Evolutionary conservation across 2,888 invertebrate genomes (phyloP), one percentile per base, ranked within the genome.

Genomic region (Apantesis nais): DNA sequence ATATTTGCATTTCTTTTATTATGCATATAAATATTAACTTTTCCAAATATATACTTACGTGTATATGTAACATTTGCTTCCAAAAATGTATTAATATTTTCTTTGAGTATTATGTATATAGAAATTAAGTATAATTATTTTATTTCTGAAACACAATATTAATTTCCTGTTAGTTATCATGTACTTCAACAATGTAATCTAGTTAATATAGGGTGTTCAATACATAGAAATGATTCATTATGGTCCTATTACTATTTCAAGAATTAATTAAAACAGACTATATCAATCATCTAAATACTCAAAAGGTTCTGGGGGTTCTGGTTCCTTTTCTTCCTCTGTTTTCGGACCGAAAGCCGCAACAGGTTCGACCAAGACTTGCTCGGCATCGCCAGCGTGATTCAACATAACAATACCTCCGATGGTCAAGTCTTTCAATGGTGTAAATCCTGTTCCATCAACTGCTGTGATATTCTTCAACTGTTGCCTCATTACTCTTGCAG

Each of bases 391-490:
- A 71, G 96, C 96, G 89, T 99, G 98, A 83, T 97, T 97, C 84
- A 99, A 96, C 96, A 99, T 98, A 64, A 99, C 97, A 84, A 99
- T 99, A 29, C 99, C 99, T 37, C 99, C 99, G 86, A 98, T 98
- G 34, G 97, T 96, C 19, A 99, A 96, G 84, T 99, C 99, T 89
- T 99, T 99, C 76, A 99, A 94, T 0, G 99, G 97, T 41, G 95
- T 95, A 89, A 98, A 99, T 12, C 96, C 96, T 69, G 97, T 96
- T 48, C 97, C 97, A 41, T 99, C 99, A 58, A 97, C 96, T 78
- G 99, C 93, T 68, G 97, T 96, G 64, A 99, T 95, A 29, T 96
- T 96, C 85, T 97, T 98, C 61, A 98, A 89, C 88, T 99, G 99
- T 86, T 98, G 98, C 77, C 99, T 97, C 96, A 99, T 97, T 1